These are phyloP conservation scores for Himalopsyche anomala DNA, from an alignment of 2,888 invertebrate genomes.

Conservation along the genomic window DNA sequence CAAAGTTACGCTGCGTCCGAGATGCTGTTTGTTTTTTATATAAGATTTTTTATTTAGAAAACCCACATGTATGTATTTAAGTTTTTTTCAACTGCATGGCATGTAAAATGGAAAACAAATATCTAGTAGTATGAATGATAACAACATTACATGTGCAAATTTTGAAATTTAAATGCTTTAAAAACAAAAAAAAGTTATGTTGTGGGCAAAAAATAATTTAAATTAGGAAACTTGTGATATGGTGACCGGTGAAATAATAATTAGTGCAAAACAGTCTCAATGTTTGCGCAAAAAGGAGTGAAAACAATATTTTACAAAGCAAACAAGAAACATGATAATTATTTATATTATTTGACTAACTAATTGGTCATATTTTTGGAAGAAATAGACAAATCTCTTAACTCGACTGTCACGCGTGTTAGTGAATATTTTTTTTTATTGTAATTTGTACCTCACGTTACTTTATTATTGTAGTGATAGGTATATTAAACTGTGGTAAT, in stretches of 20 bases:
- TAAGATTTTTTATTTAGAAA: too few species aligned
- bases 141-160: too few species aligned
- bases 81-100: too few species aligned
- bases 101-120: too few species aligned
- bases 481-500: too few species aligned
- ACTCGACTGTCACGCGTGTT: not conserved
- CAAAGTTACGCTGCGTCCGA: too few species aligned
- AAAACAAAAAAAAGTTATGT: too few species aligned
- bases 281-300: not conserved
- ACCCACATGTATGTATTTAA: too few species aligned
- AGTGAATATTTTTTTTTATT: not conserved
- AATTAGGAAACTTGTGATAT: not conserved
- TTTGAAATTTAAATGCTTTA: too few species aligned
- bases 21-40: too few species aligned
- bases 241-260: not conserved
- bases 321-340: conserved; percentile 8
- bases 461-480: too few species aligned
- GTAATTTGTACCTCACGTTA: not conserved
- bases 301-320: conserved; percentile 17
- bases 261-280: not conserved
- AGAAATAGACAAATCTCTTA: not conserved
- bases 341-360: not conserved
- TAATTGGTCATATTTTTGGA: not conserved
- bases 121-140: too few species aligned
- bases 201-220: not conserved